Evolutionary conservation across 2,797 vertebrate genomes (phyloP).

Genomic region (Tangara arthus): DNA sequence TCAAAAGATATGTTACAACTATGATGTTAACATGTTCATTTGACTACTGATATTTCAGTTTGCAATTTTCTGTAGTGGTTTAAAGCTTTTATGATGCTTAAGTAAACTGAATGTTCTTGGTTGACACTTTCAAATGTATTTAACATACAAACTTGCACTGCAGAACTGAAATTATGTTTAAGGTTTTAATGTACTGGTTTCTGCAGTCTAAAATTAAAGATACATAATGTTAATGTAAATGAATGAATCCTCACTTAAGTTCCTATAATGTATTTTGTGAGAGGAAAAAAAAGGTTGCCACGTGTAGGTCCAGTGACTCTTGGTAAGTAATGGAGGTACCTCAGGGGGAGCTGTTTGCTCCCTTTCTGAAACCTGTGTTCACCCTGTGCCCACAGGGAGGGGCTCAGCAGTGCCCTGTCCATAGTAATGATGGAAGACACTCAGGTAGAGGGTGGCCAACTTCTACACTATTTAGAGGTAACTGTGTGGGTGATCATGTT

Average conservation of each 20-base stretch:
- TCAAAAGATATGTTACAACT: neutral
- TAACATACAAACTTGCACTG: neutral
- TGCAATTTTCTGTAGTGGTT: neutral
- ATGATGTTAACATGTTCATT: neutral
- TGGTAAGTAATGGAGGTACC: neutral
- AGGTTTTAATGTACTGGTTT: neutral
- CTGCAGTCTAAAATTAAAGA: neutral
- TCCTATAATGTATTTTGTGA: neutral
- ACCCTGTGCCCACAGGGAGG: fast-evolving
- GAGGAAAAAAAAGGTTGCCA: neutral
- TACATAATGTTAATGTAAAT: neutral
- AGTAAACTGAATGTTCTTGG: neutral
- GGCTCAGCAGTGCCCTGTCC: neutral
- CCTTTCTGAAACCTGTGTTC: neutral
- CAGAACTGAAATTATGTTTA: neutral
- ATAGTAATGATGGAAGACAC: neutral
- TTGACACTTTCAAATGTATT: neutral
- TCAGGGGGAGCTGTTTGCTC: neutral
- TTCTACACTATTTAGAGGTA: neutral
- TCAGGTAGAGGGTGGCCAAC: neutral
- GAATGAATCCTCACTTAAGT: neutral
- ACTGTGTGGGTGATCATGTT: neutral
- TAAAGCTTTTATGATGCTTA: neutral
- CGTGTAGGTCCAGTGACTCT: neutral
- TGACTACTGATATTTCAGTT: neutral